These are phyloP conservation scores for Pseudopleuronectes americanus DNA, from an alignment of 2,797 vertebrate species.

Conservation along the genomic window DNA sequence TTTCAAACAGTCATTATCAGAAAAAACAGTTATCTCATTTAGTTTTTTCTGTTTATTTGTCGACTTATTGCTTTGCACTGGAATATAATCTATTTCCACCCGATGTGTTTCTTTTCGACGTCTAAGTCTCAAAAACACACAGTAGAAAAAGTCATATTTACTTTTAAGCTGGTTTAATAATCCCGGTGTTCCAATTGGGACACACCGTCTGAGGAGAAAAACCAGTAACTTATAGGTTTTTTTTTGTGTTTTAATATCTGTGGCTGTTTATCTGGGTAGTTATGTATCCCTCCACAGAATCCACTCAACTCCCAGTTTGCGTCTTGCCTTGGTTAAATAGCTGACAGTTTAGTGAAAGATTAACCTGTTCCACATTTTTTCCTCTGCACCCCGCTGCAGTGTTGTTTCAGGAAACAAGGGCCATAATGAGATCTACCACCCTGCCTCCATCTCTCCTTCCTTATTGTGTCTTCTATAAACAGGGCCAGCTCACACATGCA, in stretches of 20 bases:
- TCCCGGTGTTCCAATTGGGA: too few relatives aligned
- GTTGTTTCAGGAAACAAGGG: constrained; percentile 31
- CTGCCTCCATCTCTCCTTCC: constrained; percentile 44
- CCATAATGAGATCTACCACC: constrained; percentile 16
- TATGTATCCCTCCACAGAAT: not conserved
- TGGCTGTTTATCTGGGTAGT: not conserved
- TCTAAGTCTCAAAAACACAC: not conserved
- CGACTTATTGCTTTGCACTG: constrained; percentile 21
- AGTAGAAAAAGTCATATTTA: not conserved
- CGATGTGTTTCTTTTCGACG: not conserved
- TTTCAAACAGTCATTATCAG: not conserved
- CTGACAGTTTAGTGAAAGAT: constrained; percentile 18
- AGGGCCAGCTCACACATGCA: constrained; percentile 25
- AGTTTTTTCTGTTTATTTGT: constrained; percentile 27
- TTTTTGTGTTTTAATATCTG: not conserved
- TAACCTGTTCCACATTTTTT: constrained; percentile 33
- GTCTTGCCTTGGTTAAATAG: not conserved
- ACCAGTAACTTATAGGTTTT: constrained; percentile 2
- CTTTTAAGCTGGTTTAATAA: not conserved
- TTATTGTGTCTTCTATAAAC: constrained; percentile 61
- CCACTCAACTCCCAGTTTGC: not conserved
- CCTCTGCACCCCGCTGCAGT: constrained; percentile 10
- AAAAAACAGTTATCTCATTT: constrained; percentile 7
- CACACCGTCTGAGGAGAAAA: not conserved
- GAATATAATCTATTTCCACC: constrained; percentile 9